These are phyloP conservation scores for Rotaria macrura DNA, from an alignment of 2,888 invertebrate species.

Conservation along the genomic window DNA sequence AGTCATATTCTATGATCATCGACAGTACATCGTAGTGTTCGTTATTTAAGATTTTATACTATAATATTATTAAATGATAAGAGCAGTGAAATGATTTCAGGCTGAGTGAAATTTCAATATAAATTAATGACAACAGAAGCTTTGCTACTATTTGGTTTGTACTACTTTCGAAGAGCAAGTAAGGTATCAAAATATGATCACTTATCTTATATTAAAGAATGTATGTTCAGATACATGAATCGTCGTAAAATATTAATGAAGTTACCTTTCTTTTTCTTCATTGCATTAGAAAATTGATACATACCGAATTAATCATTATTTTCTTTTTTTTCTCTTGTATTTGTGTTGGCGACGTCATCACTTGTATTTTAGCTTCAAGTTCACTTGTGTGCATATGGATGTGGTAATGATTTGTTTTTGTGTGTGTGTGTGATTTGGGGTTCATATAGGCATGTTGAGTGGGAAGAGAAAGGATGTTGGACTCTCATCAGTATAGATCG, in stretches of 20 bases:
- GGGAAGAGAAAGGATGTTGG: neutral
- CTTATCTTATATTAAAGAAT: neutral
- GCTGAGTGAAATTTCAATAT: neutral
- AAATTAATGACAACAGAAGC: neutral
- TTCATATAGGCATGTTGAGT: neutral
- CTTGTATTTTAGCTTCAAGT: neutral
- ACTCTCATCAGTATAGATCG: neutral
- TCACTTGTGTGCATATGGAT: neutral
- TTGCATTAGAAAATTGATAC: neutral
- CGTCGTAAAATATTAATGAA: neutral
- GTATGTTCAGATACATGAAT: neutral
- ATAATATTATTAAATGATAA: neutral
- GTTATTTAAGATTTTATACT: neutral
- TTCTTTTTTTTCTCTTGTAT: neutral
- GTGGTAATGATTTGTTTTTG: neutral
- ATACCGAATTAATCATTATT: neutral
- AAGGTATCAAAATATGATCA: neutral
- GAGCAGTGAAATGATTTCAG: neutral
- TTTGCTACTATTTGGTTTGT: neutral
- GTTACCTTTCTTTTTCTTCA: neutral
- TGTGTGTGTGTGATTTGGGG: neutral
- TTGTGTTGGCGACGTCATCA: neutral
- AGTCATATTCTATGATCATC: neutral
- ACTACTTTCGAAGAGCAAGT: neutral
- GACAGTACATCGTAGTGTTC: neutral